Percentiles rank a stretch among this genome's conserved stretches.
Conservation (phyloP, 2,888 invertebrate genomes). For the Ophioninae sp. region DNA sequence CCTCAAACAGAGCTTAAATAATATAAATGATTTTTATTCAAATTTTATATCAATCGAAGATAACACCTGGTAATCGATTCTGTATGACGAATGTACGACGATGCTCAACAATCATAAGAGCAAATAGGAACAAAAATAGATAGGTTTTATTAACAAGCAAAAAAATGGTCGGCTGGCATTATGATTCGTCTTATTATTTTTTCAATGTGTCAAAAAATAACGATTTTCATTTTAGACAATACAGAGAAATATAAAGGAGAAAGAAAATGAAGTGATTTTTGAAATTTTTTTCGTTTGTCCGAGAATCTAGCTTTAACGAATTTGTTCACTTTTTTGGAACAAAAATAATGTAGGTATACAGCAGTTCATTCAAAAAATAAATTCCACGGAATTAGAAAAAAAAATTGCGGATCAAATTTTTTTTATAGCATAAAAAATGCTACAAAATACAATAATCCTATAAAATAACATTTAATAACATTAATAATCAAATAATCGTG, state of each 20-base stretch:
- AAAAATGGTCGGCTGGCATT: background rate
- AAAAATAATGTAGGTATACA: background rate
- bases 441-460: too few species aligned
- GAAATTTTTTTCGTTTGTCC: background rate
- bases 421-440: background rate
- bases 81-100: background rate
- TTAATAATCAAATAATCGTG: background rate
- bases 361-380: background rate
- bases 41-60: background rate
- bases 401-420: background rate
- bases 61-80: background rate
- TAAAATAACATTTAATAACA: background rate
- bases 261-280: background rate
- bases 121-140: background rate
- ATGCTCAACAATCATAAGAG: background rate
- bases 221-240: background rate
- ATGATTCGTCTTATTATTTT: background rate
- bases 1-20: background rate
- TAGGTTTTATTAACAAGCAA: background rate
- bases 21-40: background rate
- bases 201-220: background rate
- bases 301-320: background rate
- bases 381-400: background rate
- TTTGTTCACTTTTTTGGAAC: background rate
- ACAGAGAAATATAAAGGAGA: background rate